Percentiles rank a stretch among this genome's conserved stretches.
phyloP scores from a whole-genome alignment of 35 echinoderm and acorn worm genomes.

The Patiria miniata region DNA sequence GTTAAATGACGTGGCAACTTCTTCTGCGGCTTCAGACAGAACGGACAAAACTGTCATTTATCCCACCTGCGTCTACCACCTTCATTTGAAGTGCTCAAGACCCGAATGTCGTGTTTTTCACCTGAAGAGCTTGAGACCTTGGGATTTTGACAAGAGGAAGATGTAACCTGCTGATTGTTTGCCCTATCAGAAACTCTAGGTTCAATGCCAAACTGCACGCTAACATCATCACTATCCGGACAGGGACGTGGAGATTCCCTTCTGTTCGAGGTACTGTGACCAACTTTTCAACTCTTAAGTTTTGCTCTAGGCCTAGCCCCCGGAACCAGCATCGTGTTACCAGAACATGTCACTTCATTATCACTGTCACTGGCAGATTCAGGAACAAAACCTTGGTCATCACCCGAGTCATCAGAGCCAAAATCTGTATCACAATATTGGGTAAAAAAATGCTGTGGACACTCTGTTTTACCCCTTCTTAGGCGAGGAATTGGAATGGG shows the following conservation, averaged over 20 bases:
- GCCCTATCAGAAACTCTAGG: neutral
- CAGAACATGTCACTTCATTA: neutral
- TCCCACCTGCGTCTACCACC: conserved; percentile 39
- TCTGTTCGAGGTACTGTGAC: neutral
- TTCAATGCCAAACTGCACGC: neutral
- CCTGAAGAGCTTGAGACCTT: neutral
- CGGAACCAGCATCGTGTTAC: neutral
- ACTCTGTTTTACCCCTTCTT: neutral
- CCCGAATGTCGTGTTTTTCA: neutral
- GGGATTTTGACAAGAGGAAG: neutral
- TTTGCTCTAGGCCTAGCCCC: neutral
- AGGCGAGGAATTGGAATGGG: neutral
- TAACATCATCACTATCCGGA: neutral
- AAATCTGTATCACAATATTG: neutral
- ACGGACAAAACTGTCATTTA: conserved; percentile 43
- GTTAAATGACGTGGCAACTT: conserved; percentile 67
- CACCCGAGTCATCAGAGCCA: no score
- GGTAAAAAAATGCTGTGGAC: neutral
- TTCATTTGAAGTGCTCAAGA: conserved; percentile 48
- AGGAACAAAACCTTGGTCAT: neutral
- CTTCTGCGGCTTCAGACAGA: conserved; percentile 44
- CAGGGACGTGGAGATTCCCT: no score
- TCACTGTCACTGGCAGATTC: neutral
- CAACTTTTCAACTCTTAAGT: neutral
- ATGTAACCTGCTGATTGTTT: neutral